Conservation (phyloP, 2,888 invertebrate species). For the Nomada ferruginata region DNA sequence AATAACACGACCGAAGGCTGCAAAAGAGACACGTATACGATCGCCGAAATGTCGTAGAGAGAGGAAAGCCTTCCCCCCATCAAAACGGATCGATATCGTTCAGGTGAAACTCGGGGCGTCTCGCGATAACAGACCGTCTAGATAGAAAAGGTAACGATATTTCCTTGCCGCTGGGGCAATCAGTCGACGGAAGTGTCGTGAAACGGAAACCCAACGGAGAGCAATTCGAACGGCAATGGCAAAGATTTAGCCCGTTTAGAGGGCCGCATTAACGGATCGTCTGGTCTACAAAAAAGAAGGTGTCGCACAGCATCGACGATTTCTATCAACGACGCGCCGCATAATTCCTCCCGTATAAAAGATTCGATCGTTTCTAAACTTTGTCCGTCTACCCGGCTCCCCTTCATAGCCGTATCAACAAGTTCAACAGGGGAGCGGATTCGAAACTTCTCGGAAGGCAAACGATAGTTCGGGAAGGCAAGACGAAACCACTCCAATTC, state of each 20-base stretch:
- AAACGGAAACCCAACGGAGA: conserved; percentile 46
- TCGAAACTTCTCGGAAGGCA: no score
- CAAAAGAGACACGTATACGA: no score
- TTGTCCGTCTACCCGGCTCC: no score
- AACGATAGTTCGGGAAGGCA: no score
- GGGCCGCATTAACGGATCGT: background rate
- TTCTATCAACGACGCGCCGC: no score
- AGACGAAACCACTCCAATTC: no score
- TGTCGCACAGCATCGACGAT: no score
- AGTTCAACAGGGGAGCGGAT: no score
- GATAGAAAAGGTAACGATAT: conserved; percentile 61
- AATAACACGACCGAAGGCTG: no score
- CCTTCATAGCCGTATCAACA: no score
- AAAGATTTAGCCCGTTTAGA: background rate
- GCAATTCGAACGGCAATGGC: conserved; percentile 21
- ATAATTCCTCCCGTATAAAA: no score
- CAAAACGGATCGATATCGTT: conserved; percentile 61
- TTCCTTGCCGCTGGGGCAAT: conserved; percentile 56
- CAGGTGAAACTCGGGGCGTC: conserved; percentile 34
- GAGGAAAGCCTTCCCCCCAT: conserved; percentile 34
- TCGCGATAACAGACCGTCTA: conserved; percentile 32
- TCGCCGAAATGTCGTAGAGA: background rate
- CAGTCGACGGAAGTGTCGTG: conserved; percentile 43
- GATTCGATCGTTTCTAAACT: no score
- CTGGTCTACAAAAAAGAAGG: background rate